Base-by-base conservation (phyloP, 2,888 invertebrate species). In the Hypsopygia costalis region DNA sequence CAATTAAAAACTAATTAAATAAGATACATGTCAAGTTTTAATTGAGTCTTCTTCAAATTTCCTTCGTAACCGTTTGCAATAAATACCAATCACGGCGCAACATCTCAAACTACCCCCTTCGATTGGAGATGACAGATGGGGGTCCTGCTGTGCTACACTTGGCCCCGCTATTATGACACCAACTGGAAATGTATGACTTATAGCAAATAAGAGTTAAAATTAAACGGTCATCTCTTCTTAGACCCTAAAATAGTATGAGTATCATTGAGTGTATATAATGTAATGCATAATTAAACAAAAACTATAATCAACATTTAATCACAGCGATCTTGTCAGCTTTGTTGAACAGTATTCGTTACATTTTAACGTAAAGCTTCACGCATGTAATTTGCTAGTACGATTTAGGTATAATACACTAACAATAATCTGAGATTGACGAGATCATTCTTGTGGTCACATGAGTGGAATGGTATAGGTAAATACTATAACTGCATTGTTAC, bases 321-420 rank as follows among this genome's bases (percentile, higher is more conserved):
- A 63, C 64, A 66, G 64, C 66, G 49, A 55, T 40, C 40, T 51
- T 39, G 45, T 60, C 65, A 66, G 62, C 62, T 62, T 60, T 62
- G 63, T 63, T 61, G 61, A 61, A 60, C 55, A 25, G 25, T 25
- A 7, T 6, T 8, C 6, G 7, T 46, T 34, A 41, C 42, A 34
- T 33, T 38, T 40, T 20, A 33, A 11, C 34, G 43, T 45, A 55
- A 51, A 42, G 51, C 49, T 47, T 42, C 41, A 44, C 41, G 40
- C 42, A 48, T 34, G 34, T 40, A 36, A 25, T 34, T 36, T 46
- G 49, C 22, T 25, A 22, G 43, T 41, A 42, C 20, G 7, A 16
- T 27, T 40, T 37, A 41, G 2, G 16, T 16, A 16, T 16, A 25
- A 34, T 40, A 43, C 27, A n/a, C 36, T 25, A 25, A 29, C n/a